Percentiles rank a stretch among this genome's conserved stretches.
These are phyloP conservation scores for Lithophane semibrunnea DNA, from an alignment of 2,888 invertebrate species.

Conservation along the genomic window DNA sequence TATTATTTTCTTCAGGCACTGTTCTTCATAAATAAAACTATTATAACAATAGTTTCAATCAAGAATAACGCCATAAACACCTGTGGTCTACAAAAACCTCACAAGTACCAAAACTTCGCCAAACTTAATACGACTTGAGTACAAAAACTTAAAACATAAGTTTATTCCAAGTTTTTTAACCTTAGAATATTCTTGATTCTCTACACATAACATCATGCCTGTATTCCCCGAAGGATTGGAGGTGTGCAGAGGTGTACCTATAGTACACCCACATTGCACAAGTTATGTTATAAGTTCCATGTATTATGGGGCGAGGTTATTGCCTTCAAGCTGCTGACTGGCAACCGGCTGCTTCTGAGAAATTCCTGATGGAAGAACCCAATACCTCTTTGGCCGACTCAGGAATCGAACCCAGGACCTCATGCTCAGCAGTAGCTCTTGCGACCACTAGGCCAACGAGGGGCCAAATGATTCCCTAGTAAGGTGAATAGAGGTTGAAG, in stretches of 20 bases:
- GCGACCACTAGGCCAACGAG: not conserved
- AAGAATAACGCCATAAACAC: conserved; percentile 36
- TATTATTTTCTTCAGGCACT: conserved; percentile 9
- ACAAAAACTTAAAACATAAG: conserved; percentile 36
- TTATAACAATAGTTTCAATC: conserved; percentile 37
- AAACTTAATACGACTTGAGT: conserved; percentile 28
- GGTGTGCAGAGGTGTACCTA: not conserved
- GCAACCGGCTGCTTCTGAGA: not conserved
- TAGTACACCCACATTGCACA: not conserved
- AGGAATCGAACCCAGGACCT: not conserved
- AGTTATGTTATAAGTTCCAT: not conserved
- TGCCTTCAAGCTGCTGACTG: not conserved
- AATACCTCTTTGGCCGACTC: not conserved
- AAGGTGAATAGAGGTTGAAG: not conserved
- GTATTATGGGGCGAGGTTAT: not conserved
- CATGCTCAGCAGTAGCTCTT: not conserved
- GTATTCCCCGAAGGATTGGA: not conserved
- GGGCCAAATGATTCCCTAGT: not conserved
- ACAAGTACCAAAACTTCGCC: conserved; percentile 25
- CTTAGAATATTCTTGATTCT: conserved; percentile 6
- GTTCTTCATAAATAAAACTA: conserved; percentile 30
- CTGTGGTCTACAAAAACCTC: conserved; percentile 43
- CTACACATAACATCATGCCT: not conserved
- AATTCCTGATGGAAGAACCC: not conserved
- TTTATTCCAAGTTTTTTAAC: conserved; percentile 5